phyloP scores from a whole-genome alignment of 64 coral and sea anemone species.

The Cladopsammia gracilis region DNA sequence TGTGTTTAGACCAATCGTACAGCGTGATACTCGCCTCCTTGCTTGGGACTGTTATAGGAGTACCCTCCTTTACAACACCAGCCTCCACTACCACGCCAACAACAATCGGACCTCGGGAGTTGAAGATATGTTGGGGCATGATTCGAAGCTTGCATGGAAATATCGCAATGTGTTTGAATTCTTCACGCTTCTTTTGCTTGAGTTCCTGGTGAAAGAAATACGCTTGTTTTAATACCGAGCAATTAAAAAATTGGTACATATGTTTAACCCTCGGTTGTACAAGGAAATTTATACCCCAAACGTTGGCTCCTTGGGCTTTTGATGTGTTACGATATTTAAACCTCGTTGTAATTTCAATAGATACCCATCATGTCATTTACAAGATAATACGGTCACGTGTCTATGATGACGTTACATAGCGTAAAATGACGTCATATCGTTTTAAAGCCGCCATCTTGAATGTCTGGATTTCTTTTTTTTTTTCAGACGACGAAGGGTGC shows the following conservation, averaged over 20 bases:
- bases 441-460: too few species aligned
- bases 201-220: constrained; percentile 68
- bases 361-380: too few species aligned
- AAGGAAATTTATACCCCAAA: too few species aligned
- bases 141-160: constrained; percentile 98
- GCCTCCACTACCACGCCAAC: constrained; percentile 83
- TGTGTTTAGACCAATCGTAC: neutral
- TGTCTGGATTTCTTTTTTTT: too few species aligned
- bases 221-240: neutral
- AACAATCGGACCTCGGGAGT: constrained; percentile 88
- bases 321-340: too few species aligned
- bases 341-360: too few species aligned
- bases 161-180: constrained; percentile 92
- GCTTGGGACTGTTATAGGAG: constrained; percentile 83
- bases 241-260: neutral
- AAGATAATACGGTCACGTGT: too few species aligned
- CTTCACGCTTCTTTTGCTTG: constrained; percentile 97
- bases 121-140: constrained; percentile 92
- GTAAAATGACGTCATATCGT: too few species aligned
- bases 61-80: constrained; percentile 94
- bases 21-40: constrained; percentile 64
- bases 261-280: too few species aligned
- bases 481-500: too few species aligned
- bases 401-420: too few species aligned
- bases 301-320: too few species aligned